Conservation (phyloP, 1,140 invertebrate species). For the Lasioglossum albipes region DNA sequence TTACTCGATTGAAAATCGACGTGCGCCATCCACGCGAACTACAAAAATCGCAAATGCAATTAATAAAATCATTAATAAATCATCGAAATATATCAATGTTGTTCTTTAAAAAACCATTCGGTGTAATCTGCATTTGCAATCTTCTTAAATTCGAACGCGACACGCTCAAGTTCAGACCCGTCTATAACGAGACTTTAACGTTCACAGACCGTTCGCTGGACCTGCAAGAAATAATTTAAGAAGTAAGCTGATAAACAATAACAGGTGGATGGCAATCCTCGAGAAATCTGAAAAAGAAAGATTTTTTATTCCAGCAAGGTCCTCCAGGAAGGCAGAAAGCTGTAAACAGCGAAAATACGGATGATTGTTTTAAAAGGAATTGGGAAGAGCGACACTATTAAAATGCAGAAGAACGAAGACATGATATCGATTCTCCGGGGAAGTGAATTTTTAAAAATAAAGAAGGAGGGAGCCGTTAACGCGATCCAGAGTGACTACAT, state of each 20-base stretch:
- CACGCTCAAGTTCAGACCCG: neutral
- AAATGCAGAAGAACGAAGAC: constrained; percentile 2
- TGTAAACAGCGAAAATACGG: constrained; percentile 6
- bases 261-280: too few relatives aligned
- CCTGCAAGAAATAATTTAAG: constrained; percentile 1
- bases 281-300: neutral
- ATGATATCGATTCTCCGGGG: neutral
- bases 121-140: neutral
- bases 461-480: too few relatives aligned
- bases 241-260: neutral
- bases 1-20: neutral
- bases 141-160: neutral
- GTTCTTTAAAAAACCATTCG: neutral
- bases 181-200: neutral
- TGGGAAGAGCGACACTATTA: neutral
- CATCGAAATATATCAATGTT: neutral
- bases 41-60: neutral
- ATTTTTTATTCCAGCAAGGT: neutral
- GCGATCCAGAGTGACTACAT: too few relatives aligned
- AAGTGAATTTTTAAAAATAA: neutral
- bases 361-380: neutral
- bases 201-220: neutral
- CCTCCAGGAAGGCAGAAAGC: neutral
- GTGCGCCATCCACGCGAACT: neutral
- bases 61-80: constrained; percentile 9